Evolutionary conservation across 2,888 invertebrate species (phyloP).

Genomic region (Netelia fuscicornis): DNA sequence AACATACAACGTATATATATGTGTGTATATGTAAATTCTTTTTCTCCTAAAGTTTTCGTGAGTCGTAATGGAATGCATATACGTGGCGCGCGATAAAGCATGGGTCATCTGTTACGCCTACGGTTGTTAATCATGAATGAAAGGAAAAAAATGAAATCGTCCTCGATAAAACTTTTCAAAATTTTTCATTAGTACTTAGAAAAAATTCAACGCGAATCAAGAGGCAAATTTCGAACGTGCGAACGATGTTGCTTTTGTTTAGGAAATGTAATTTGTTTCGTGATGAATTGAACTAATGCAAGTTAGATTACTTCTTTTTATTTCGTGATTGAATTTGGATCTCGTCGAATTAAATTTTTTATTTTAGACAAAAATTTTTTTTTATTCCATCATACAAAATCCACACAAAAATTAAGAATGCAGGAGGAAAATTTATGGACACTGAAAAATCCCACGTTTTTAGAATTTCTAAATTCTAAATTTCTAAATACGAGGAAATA

Average conservation of each 20-base stretch:
- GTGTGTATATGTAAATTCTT: not conserved
- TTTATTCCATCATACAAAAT: too few relatives aligned
- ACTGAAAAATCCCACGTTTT: too few relatives aligned
- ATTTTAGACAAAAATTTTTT: too few relatives aligned
- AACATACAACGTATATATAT: constrained; percentile 16
- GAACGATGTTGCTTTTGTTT: not conserved
- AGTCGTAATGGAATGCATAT: not conserved
- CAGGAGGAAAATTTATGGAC: too few relatives aligned
- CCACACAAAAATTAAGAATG: too few relatives aligned
- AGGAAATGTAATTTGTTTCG: not conserved
- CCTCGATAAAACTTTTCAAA: too few relatives aligned
- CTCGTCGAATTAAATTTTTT: too few relatives aligned
- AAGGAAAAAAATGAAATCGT: not conserved
- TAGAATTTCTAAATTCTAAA: too few relatives aligned
- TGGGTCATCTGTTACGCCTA: not conserved
- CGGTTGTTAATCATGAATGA: not conserved
- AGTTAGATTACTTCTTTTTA: not conserved
- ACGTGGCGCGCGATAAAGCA: not conserved
- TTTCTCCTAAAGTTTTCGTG: not conserved
- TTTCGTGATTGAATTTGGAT: not conserved
- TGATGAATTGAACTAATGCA: not conserved
- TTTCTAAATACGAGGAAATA: too few relatives aligned
- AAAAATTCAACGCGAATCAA: too few relatives aligned
- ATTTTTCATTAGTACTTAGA: too few relatives aligned
- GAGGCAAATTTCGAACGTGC: too few relatives aligned